Evolutionary conservation across 2,797 vertebrate genomes (phyloP), one percentile per base, ranked within the genome.

Genomic region (Schizothorax lantsangensis): DNA sequence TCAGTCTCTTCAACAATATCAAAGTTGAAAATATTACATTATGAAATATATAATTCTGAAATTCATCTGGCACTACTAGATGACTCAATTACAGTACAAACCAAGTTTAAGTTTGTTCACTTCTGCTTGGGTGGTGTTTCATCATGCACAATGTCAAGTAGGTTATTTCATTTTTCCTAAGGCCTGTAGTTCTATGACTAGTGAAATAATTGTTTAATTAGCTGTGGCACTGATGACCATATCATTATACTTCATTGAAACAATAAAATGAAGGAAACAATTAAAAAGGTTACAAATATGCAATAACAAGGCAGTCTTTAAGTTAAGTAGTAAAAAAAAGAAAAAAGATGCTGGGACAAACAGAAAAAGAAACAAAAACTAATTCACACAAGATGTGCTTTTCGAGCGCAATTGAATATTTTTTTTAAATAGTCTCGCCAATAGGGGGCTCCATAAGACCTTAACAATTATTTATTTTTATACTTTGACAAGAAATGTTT

Each of bases 91-190:
- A 82, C 59, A 26, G 59, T 64, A 64, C 47, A 73, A 64, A 19
- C n/a, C 69, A 21, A 23, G 23, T 52, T 81, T 33, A 33, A 11
- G 36, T 38, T 75, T 75, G 26, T 64, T 75, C 19, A 45, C 52
- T 59, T 72, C 14, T 45, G 38, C 54, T 62, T 83, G 71, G n/a
- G 2, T 33, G 43, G 71, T 6, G 82, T 84, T 52, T 68, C 45
- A 54, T 68, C 14, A 54, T 40, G 33, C 15, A 1, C 26, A 47
- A 84, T 38, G 40, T 43, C 47, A 54, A 52, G 36, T 79, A 79
- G 54, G 36, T 17, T n/a, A 79, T 62, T 59, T 38, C 0, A 12
- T 38, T 78, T 77, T 78, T 21, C 30, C 36, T 54, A 77, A 33
- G 10, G 3, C 54, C 54, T 40, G 47, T 40, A 57, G 6, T 5